These are phyloP conservation scores for Clamator glandarius DNA, from an alignment of 2,797 vertebrate genomes.

Conservation along the genomic window DNA sequence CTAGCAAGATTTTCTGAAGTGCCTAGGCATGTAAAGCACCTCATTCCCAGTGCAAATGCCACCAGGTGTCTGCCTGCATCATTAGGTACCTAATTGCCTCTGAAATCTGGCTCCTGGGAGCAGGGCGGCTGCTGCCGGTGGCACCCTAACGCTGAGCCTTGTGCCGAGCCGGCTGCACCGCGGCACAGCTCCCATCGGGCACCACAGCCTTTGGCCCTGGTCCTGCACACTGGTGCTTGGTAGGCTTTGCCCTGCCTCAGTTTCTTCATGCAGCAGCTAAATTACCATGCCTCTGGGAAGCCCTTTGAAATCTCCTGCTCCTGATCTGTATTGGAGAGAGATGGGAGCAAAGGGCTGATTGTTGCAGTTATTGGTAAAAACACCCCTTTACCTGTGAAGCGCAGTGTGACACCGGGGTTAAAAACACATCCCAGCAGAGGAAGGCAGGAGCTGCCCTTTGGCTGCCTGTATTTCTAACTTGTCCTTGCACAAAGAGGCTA, in stretches of 20 bases:
- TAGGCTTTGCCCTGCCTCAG: background rate
- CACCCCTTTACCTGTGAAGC: background rate
- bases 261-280: background rate
- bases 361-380: background rate
- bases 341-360: background rate
- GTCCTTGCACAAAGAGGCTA: slow-evolving; percentile 1
- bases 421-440: background rate
- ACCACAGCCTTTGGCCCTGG: rapidly evolving
- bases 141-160: rapidly evolving
- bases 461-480: background rate
- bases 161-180: background rate
- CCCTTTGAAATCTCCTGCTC: background rate
- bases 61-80: slow-evolving; percentile 56
- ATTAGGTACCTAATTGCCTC: slow-evolving; percentile 51
- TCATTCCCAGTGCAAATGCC: slow-evolving; percentile 53
- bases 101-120: slow-evolving; percentile 18
- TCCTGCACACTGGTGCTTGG: rapidly evolving
- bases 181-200: rapidly evolving
- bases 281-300: background rate
- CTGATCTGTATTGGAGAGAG: rapidly evolving
- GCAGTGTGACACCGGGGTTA: background rate
- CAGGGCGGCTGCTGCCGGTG: background rate
- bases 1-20: background rate
- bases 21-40: slow-evolving; percentile 41
- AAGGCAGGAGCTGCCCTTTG: background rate